Percentiles rank a stretch among this genome's conserved stretches.
phyloP scores from a whole-genome alignment of 2,888 invertebrate species.

The Spodoptera picta region DNA sequence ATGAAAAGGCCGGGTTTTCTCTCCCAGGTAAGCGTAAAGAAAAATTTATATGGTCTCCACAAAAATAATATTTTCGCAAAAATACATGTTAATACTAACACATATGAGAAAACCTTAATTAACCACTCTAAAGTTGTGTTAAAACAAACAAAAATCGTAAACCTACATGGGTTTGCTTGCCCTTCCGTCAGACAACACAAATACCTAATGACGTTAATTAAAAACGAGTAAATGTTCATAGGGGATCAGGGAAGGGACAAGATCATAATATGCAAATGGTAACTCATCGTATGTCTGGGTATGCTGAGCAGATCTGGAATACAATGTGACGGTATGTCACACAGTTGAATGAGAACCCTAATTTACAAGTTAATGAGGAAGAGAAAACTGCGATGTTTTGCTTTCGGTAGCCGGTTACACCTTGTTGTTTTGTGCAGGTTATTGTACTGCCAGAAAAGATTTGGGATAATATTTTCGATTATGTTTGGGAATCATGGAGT shows the following conservation, averaged over 20 bases:
- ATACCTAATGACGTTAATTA: constrained; percentile 16
- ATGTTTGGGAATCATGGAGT: no score
- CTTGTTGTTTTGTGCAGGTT: not conserved
- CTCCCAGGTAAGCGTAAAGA: no score
- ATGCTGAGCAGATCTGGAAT: constrained; percentile 24
- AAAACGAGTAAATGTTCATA: constrained; percentile 19
- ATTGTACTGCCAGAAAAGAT: no score
- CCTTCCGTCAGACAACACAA: constrained; percentile 3
- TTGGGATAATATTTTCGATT: no score
- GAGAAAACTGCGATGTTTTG: constrained; percentile 28
- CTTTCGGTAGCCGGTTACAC: constrained; percentile 13
- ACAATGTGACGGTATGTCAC: constrained; percentile 35
- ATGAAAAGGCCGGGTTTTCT: no score
- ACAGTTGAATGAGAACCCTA: constrained; percentile 25
- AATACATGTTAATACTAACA: no score
- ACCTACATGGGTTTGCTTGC: not conserved
- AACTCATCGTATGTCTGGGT: constrained; percentile 22
- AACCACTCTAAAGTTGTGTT: no score
- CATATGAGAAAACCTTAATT: no score
- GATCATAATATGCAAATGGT: constrained; percentile 40
- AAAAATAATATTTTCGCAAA: no score
- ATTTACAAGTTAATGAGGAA: constrained; percentile 44
- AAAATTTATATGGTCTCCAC: no score
- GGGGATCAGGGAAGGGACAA: constrained; percentile 26
- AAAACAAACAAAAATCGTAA: no score